These are phyloP conservation scores for Chaenogobius annularis DNA, from an alignment of 2,113 vertebrate species.

Conservation along the genomic window DNA sequence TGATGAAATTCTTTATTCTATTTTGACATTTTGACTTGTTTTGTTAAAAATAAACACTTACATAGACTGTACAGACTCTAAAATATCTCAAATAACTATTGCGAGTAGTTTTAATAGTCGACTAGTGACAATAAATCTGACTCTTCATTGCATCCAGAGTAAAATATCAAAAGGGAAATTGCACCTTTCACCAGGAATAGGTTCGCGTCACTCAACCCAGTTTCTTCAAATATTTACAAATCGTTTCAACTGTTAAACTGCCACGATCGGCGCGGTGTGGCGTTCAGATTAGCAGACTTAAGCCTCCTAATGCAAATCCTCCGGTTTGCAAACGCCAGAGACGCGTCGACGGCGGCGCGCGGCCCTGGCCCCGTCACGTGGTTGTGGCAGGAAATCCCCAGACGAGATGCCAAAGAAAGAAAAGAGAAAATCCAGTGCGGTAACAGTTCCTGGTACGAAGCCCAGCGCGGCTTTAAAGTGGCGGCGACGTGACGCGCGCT, in stretches of 20 bases:
- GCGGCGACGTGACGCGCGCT: constrained; percentile 35
- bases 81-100: no score
- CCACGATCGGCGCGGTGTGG: no score
- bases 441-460: constrained; percentile 32
- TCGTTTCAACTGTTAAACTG: no score
- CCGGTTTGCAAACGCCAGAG: constrained; percentile 32
- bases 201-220: constrained; percentile 20
- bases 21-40: no score
- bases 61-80: no score
- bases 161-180: background rate
- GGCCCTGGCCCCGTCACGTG: constrained; percentile 70
- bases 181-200: constrained; percentile 38
- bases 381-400: constrained; percentile 64
- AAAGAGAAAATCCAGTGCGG: constrained; percentile 19
- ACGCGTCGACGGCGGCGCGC: constrained; percentile 34
- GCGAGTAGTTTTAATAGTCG: no score
- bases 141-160: no score
- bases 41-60: no score
- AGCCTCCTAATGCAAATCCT: constrained; percentile 42
- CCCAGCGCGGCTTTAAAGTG: constrained; percentile 12
- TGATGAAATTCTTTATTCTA: no score
- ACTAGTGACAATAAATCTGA: no score
- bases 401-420: constrained; percentile 8
- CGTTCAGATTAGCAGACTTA: constrained; percentile 11
- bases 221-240: constrained; percentile 17